Percentiles rank a stretch among this genome's conserved stretches.
Conservation (phyloP, 1,140 invertebrate species). For the Drosophila prosaltans region DNA sequence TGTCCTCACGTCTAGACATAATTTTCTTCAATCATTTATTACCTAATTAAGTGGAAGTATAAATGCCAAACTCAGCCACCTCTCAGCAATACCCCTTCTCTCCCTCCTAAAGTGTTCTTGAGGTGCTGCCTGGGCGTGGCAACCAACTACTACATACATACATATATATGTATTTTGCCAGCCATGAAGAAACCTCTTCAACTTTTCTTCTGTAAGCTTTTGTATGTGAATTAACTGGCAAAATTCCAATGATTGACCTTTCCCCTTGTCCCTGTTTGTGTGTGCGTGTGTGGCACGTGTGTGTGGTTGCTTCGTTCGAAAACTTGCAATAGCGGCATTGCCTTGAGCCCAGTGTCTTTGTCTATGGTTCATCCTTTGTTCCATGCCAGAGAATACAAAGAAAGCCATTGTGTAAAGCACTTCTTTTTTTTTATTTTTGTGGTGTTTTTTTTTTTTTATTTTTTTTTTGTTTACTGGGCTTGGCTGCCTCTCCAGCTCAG, state of each 20-base stretch:
- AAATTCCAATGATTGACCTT: conserved; percentile 81
- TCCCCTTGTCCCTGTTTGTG: conserved; percentile 38
- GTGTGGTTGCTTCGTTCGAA: conserved; percentile 54
- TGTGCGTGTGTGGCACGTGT: conserved; percentile 41
- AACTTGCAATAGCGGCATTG: conserved; percentile 55
- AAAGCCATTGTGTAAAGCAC: conserved; percentile 62
- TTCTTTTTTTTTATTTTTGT: conserved; percentile 43
- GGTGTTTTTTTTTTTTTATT: conserved; percentile 34
- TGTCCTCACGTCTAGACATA: conserved; percentile 83
- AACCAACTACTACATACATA: neutral
- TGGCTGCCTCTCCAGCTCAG: conserved; percentile 19
- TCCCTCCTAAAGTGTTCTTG: conserved; percentile 11
- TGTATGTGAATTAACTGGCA: conserved; percentile 79
- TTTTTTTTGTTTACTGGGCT: conserved; percentile 46
- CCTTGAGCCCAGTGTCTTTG: conserved; percentile 75
- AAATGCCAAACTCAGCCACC: conserved; percentile 78
- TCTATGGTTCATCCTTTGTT: conserved; percentile 75
- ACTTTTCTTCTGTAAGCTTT: conserved; percentile 43
- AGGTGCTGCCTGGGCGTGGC: conserved; percentile 50
- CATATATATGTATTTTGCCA: neutral
- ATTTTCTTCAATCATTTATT: conserved; percentile 83
- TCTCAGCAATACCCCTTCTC: neutral
- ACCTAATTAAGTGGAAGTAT: conserved; percentile 83
- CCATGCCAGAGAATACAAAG: conserved; percentile 41
- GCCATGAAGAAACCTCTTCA: conserved; percentile 16